Evolutionary conservation across 2,888 invertebrate genomes (phyloP), one percentile per base, ranked within the genome.

Genomic region (Heteromyza rotundicornis): DNA sequence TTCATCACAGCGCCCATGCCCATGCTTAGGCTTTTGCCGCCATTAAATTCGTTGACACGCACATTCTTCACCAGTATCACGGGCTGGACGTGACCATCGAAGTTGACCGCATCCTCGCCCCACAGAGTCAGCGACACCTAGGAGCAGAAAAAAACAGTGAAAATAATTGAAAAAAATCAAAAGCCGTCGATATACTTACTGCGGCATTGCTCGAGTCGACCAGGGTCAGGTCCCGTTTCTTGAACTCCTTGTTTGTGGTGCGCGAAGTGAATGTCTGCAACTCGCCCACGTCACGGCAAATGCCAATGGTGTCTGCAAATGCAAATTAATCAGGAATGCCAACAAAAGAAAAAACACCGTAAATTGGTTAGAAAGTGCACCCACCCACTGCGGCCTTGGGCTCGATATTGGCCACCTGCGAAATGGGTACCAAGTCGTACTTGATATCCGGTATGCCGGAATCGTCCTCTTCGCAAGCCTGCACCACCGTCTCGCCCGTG

Each of bases 21-120:
- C 62, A 87, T 84, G 1, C 89, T 88, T 24, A 93, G 74, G 22
- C 86, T 89, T 80, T 92, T 93, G 62, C 90, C 90, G 50, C 95
- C 95, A 59, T 80, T 91, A 82, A 93, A 99, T 84, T 98, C 98
- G 0, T 90, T 87, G 2, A 99, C 84, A 22, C 89, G 88, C 0
- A 89, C 94, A 2, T 92, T 91, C 86, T 97, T 98, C 1, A 94
- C 86, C 17, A 94, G 91, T 32, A 99, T 78, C 0, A 98, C 90
- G 1, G 96, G 95, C 75, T 92, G 89, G 3, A 86, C 84, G 57
- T 86, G 85, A 0, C 88, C 90, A 73, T 92, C 89, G 80, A 98
- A 98, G 61, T 88, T 89, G 75, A 92, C 92, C 0, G 98, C 97
- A 77, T 94, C 91, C 32, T 85, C 86, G 2, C 94, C 96, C 99